Evolutionary conservation across 2,113 vertebrate species (phyloP).

Genomic region (Orthochromis malagaraziensis): DNA sequence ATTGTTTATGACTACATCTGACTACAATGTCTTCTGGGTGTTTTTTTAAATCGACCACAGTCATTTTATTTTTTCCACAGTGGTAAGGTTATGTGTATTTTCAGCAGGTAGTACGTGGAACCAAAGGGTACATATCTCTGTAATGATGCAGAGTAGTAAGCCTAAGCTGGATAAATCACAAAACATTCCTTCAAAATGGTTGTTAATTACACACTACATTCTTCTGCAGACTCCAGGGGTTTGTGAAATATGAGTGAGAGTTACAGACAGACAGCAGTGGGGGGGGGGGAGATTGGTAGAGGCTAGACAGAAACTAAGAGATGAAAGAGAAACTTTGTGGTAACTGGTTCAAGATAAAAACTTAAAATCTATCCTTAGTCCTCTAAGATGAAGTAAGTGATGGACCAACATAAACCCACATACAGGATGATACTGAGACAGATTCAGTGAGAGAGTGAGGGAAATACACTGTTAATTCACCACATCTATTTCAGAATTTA

Average conservation of each 20-base stretch:
- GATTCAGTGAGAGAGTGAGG: background rate
- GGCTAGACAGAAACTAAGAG: background rate
- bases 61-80: background rate
- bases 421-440: background rate
- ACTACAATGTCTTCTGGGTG: background rate
- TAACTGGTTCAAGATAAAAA: background rate
- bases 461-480: background rate
- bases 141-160: background rate
- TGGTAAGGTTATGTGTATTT: background rate
- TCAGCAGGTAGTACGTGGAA: background rate
- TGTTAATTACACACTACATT: slow-evolving; percentile 37
- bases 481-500: background rate
- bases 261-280: background rate
- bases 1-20: background rate
- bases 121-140: background rate
- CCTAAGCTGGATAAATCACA: background rate
- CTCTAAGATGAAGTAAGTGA: background rate
- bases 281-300: background rate
- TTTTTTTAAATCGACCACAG: background rate
- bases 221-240: slow-evolving; percentile 13
- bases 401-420: background rate
- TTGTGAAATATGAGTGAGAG: slow-evolving; percentile 24
- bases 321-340: background rate
- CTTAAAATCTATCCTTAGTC: background rate
- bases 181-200: slow-evolving; percentile 4